Evolutionary conservation across 2,113 vertebrate species (phyloP).

Genomic region (Bambusicola thoracicus): DNA sequence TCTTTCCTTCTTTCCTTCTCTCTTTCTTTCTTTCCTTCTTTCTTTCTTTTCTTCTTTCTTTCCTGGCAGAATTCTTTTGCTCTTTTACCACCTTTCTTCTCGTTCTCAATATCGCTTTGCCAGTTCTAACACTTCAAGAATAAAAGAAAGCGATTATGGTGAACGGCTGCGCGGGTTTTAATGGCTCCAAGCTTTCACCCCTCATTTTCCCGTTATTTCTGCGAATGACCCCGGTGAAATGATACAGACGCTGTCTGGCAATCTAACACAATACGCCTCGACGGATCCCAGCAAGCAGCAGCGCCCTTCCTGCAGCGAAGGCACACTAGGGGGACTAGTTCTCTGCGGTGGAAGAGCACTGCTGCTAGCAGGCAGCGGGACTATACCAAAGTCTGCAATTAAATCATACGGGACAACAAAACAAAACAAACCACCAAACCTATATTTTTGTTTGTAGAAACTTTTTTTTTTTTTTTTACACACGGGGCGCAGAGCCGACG

Average conservation of each 20-base stretch:
- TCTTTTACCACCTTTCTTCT: neutral
- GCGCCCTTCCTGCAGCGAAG: neutral
- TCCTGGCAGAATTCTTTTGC: neutral
- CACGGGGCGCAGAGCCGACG: no score
- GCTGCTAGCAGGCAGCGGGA: accelerated
- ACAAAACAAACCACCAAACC: neutral
- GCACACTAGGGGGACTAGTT: constrained; percentile 47
- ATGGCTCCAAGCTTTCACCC: neutral
- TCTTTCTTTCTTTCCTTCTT: neutral
- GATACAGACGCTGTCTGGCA: neutral
- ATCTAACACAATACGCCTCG: neutral
- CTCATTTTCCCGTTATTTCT: neutral
- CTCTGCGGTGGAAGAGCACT: neutral
- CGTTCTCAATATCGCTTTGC: neutral
- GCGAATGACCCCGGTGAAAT: neutral
- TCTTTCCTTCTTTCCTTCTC: neutral
- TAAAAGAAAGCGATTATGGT: neutral
- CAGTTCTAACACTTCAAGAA: neutral
- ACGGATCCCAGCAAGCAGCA: accelerated
- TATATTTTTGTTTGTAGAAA: neutral
- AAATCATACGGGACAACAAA: neutral
- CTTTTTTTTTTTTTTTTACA: neutral
- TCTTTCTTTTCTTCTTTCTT: no score
- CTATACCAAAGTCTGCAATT: neutral
- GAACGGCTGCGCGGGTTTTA: neutral